Percentiles rank a stretch among this genome's conserved stretches.
Conservation (phyloP, 2,888 invertebrate species). For the Dorcus hopei region DNA sequence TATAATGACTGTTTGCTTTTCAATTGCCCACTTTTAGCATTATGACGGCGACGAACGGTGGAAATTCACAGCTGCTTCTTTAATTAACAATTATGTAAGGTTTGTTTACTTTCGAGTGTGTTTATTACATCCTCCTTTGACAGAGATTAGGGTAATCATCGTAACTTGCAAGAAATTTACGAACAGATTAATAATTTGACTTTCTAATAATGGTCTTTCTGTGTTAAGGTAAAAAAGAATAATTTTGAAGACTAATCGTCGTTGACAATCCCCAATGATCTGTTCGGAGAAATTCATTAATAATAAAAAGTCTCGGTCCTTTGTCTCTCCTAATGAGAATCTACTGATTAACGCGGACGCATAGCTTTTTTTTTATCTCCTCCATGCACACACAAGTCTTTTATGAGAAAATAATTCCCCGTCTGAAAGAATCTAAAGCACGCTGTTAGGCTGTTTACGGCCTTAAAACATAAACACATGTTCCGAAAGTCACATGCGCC, state of each 20-base stretch:
- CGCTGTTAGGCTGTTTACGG: not conserved
- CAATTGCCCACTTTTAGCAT: constrained; percentile 9
- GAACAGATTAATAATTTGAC: too few relatives aligned
- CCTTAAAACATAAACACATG: not conserved
- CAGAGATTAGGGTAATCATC: too few relatives aligned
- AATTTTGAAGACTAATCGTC: too few relatives aligned
- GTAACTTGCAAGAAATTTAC: too few relatives aligned
- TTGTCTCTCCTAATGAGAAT: constrained; percentile 27
- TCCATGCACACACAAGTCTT: not conserved
- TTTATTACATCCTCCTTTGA: too few relatives aligned
- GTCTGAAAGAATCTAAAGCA: not conserved
- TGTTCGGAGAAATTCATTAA: too few relatives aligned
- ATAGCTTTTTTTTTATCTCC: constrained; percentile 1
- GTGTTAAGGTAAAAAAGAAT: too few relatives aligned
- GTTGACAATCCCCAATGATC: too few relatives aligned
- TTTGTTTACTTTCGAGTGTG: constrained; percentile 5
- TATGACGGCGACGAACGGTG: constrained; percentile 1
- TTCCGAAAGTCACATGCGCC: not conserved
- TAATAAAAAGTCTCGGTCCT: constrained; percentile 21
- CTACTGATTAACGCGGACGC: constrained; percentile 23
- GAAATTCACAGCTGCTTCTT: constrained; percentile 13
- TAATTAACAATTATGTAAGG: constrained; percentile 11
- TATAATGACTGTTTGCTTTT: constrained; percentile 3
- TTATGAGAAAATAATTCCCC: not conserved
- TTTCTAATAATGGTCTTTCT: too few relatives aligned